phyloP scores from a whole-genome alignment of 2,113 vertebrate genomes.

The Lathamus discolor region DNA sequence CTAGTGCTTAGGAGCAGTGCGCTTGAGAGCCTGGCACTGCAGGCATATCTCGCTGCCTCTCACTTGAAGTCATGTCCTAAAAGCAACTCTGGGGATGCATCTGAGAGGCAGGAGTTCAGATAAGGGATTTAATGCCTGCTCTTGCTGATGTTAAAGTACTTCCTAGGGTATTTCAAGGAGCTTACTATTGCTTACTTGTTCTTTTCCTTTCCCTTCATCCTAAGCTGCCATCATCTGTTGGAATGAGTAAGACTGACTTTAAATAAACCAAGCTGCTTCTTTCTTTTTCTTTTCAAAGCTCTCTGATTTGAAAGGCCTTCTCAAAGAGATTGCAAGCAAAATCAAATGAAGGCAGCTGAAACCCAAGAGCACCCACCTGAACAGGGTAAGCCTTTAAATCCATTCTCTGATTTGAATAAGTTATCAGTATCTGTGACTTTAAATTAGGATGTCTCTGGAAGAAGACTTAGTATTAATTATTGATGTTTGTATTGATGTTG shows the following conservation, averaged over 20 bases:
- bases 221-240: background rate
- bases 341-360: slow-evolving; percentile 46
- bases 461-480: background rate
- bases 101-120: background rate
- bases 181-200: background rate
- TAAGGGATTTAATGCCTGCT: background rate
- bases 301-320: slow-evolving; percentile 75
- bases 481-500: background rate
- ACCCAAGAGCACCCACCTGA: background rate
- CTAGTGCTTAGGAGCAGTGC: background rate
- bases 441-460: background rate
- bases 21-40: background rate
- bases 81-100: background rate
- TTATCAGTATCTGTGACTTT: background rate
- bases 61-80: background rate
- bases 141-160: too few relatives aligned
- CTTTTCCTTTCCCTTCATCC: background rate
- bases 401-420: background rate
- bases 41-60: background rate
- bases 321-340: slow-evolving; percentile 77
- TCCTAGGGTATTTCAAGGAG: background rate
- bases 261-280: background rate
- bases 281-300: background rate
- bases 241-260: background rate
- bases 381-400: background rate